Conservation (phyloP, 2,888 invertebrate genomes). For the Tribolium freemani region DNA sequence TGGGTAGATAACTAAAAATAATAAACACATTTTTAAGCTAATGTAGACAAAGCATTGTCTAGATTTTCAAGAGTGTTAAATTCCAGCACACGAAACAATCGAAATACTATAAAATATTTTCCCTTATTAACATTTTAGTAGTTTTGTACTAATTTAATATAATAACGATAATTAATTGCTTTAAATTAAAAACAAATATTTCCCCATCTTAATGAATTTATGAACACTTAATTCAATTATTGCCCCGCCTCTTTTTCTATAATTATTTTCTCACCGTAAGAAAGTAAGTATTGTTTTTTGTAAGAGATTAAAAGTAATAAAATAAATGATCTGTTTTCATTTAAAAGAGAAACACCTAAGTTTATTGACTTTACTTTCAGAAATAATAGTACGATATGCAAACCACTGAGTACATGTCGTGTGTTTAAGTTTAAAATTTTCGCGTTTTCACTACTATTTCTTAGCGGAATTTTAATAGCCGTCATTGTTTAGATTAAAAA, state of each 20-base stretch:
- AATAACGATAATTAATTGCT: background rate
- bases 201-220: background rate
- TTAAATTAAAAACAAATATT: background rate
- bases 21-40: no score
- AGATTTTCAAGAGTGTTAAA: no score
- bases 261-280: background rate
- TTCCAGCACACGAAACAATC: background rate
- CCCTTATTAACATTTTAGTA: background rate
- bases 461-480: background rate
- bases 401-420: background rate
- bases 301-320: background rate
- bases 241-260: background rate
- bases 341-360: background rate
- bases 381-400: background rate
- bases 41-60: no score
- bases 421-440: background rate
- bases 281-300: background rate
- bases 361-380: background rate
- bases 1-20: no score
- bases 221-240: background rate
- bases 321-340: background rate
- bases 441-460: background rate
- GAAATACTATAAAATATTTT: background rate
- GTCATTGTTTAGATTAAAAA: background rate
- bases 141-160: background rate